Percentiles rank a stretch among this genome's conserved stretches.
Conservation (phyloP, 2,888 invertebrate species). For the Orthosia gothica region DNA sequence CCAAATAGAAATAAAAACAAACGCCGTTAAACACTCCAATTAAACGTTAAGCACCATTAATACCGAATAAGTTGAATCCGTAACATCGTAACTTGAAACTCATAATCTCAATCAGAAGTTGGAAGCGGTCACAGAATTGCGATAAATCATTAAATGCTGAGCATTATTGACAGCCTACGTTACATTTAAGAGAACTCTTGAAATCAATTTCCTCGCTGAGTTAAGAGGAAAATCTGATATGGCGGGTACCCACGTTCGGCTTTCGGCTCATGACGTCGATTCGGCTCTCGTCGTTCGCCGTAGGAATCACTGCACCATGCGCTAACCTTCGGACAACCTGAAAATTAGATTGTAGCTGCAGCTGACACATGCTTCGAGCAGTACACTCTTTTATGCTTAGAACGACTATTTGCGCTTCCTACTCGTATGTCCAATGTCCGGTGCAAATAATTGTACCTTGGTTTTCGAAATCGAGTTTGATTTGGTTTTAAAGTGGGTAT, state of each 20-base stretch:
- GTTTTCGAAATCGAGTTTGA: not conserved
- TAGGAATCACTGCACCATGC: slow-evolving; percentile 70
- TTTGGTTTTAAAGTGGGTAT: not conserved
- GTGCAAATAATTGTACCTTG: slow-evolving; percentile 31
- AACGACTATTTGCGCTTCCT: slow-evolving; percentile 63
- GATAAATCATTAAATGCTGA: slow-evolving; percentile 79
- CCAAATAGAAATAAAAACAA: not conserved
- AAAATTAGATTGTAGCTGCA: slow-evolving; percentile 86
- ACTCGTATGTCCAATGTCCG: slow-evolving; percentile 40
- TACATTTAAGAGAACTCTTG: slow-evolving; percentile 81
- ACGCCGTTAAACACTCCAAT: slow-evolving; percentile 34
- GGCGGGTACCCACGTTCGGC: slow-evolving; percentile 58
- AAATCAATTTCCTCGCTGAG: slow-evolving; percentile 87
- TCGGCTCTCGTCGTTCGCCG: slow-evolving; percentile 58
- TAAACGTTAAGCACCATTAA: slow-evolving; percentile 53
- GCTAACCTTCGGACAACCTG: slow-evolving; percentile 83
- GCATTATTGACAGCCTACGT: slow-evolving; percentile 80
- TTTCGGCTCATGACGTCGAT: slow-evolving; percentile 57
- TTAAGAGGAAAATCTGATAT: slow-evolving; percentile 84
- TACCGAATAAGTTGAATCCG: slow-evolving; percentile 54
- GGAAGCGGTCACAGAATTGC: slow-evolving; percentile 70
- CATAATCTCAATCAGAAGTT: slow-evolving; percentile 69
- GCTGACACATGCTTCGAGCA: slow-evolving; percentile 78
- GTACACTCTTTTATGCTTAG: slow-evolving; percentile 66
- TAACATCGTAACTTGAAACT: slow-evolving; percentile 65